Evolutionary conservation across 1,140 invertebrate species (phyloP), one percentile per base, ranked within the genome.

Genomic region (Micrasema longulum): DNA sequence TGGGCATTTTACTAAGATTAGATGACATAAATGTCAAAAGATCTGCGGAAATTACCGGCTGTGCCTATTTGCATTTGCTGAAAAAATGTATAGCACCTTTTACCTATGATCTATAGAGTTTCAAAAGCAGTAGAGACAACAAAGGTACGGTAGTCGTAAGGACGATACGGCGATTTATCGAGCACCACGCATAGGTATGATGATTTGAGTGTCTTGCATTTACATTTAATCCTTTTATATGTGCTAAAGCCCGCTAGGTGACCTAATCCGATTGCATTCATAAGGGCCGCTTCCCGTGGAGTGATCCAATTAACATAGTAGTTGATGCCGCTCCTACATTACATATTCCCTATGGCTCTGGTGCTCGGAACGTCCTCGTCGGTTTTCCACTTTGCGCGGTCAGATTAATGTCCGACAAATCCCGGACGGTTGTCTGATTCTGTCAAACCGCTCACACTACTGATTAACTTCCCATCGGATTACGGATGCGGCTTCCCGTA

Each of bases 371-470:
- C 35, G 26, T 31, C 26, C 26, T 2, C 62, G 45, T 64, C 26
- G 18, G 62, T 64, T 63, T 63, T 63, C 63, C 63, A 66, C 43
- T 52, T 52, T 66, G 35, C 63, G 63, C 23, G 48, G 35, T 50
- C 63, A 26, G 63, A 66, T 66, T 66, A 66, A 47, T 66, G 63
- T 66, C 63, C 16, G 63, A 52, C 48, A 52, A 48, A 50, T 66
- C 63, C 63, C 23, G 63, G 63, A 35, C 47, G 63, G 31, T 50
- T 50, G 63, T 66, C 45, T 22, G 45, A 36, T 52, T 35, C 63
- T 66, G 63, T 52, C 63, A 66, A 66, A 52, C 23, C 38, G 26
- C 31, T 52, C 23, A 52, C 63, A 18, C 45, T 18, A 31, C 52
- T 55, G 52, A 55, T 31, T 55, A 53, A 22, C 50, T 53, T 12